phyloP scores from a whole-genome alignment of 1,140 invertebrate species.

The Formica exsecta region DNA sequence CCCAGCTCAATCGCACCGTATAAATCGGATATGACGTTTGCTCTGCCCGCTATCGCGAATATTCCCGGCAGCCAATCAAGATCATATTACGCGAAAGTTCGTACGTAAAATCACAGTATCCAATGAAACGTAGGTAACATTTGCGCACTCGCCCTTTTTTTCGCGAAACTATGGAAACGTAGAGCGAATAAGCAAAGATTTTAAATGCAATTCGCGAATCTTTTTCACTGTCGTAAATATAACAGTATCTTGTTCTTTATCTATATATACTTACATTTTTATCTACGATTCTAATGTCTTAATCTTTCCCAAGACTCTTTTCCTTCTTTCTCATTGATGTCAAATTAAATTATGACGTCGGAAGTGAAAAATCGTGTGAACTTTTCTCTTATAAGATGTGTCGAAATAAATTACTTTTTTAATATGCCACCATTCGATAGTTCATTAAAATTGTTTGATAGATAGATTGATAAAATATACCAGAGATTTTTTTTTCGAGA shows the following conservation, averaged over 20 bases:
- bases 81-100: slow-evolving; percentile 54
- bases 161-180: not conserved
- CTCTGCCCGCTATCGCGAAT: slow-evolving; percentile 54
- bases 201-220: slow-evolving; percentile 1
- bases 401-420: too few species aligned
- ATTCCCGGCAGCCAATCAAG: slow-evolving; percentile 51
- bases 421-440: too few species aligned
- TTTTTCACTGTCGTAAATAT: not conserved
- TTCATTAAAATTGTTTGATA: too few species aligned
- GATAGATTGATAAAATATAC: too few species aligned
- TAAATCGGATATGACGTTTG: slow-evolving; percentile 69
- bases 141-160: not conserved
- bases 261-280: not conserved
- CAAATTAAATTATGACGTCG: too few species aligned
- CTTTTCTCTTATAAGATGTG: too few species aligned
- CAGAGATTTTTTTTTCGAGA: too few species aligned
- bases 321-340: too few species aligned
- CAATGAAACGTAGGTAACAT: not conserved
- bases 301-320: too few species aligned
- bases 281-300: too few species aligned
- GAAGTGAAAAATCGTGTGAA: too few species aligned
- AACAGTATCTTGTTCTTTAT: not conserved
- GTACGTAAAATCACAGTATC: slow-evolving; percentile 23
- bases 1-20: slow-evolving; percentile 67
- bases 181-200: not conserved